phyloP scores from a whole-genome alignment of 2,888 invertebrate species.

The Vandiemenella viatica region DNA sequence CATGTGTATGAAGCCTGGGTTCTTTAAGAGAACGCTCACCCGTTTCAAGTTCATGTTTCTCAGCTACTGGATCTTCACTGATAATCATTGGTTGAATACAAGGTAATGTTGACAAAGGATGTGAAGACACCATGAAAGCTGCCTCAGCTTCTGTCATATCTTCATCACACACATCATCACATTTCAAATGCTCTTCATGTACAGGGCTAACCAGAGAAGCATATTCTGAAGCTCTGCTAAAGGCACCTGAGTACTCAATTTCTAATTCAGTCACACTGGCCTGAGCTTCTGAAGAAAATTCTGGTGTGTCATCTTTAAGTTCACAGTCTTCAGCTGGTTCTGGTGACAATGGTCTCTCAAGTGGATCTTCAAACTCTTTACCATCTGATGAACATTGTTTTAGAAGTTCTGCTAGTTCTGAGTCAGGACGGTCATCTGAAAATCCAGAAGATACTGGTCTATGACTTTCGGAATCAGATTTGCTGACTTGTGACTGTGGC shows the following conservation, averaged over 20 bases:
- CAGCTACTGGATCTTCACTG: conserved; percentile 33
- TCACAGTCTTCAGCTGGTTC: conserved; percentile 30
- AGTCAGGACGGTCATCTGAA: conserved; percentile 29
- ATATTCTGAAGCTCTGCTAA: conserved; percentile 20
- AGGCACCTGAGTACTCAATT: conserved; percentile 26
- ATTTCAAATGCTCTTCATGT: conserved; percentile 17
- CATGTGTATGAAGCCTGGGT: conserved; percentile 31
- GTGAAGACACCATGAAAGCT: conserved; percentile 33
- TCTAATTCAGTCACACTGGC: conserved; percentile 29
- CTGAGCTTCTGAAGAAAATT: conserved; percentile 26
- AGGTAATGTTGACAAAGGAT: conserved; percentile 32
- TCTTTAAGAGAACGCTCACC: conserved; percentile 27
- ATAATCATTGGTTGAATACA: conserved; percentile 32
- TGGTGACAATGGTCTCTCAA: conserved; percentile 37
- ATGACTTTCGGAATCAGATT: conserved; percentile 27
- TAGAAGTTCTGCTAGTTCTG: conserved; percentile 28
- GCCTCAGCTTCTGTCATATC: conserved; percentile 34
- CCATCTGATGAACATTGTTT: conserved; percentile 27
- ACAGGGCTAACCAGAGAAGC: conserved; percentile 21
- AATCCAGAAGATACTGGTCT: conserved; percentile 27
- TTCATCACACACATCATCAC: conserved; percentile 14
- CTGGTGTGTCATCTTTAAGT: conserved; percentile 28
- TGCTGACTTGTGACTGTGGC: conserved; percentile 25
- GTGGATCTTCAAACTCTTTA: conserved; percentile 29
- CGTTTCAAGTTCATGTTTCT: conserved; percentile 35